phyloP scores from a whole-genome alignment of 2,113 vertebrate species.

The Crocuta crocuta region DNA sequence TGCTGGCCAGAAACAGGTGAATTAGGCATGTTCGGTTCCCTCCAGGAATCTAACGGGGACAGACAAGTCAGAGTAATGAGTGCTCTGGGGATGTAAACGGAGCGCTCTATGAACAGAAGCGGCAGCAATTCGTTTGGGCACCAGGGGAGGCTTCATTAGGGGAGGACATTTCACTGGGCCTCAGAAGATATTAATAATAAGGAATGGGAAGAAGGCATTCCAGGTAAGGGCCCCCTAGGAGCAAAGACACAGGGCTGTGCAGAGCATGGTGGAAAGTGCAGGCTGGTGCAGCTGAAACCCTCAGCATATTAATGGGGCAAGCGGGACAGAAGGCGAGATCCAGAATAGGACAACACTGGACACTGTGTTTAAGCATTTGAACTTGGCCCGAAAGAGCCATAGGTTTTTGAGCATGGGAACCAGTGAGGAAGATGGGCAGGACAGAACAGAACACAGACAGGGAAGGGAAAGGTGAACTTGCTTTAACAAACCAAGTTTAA shows the following conservation, averaged over 20 bases:
- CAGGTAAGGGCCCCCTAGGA: neutral
- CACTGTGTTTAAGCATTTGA: neutral
- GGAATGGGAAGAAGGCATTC: neutral
- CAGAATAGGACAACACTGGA: neutral
- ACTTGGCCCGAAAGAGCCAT: neutral
- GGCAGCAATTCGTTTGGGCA: neutral
- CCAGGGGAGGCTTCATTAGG: neutral
- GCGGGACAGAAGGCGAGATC: neutral
- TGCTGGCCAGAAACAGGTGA: constrained; percentile 71
- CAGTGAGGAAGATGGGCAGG: neutral
- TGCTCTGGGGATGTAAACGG: neutral
- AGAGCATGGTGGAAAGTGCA: neutral
- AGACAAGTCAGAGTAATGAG: constrained; percentile 65
- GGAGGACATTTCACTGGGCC: neutral
- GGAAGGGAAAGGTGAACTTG: neutral
- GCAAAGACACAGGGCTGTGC: neutral
- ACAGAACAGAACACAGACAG: neutral
- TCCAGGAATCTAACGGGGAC: constrained; percentile 74
- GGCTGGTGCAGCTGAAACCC: neutral
- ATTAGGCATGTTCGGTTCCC: constrained; percentile 62
- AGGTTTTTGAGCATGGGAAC: neutral
- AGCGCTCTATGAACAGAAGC: neutral
- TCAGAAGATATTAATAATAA: neutral
- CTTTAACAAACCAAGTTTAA: neutral
- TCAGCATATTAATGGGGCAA: neutral